Evolutionary conservation across 92 coral and sea anemone genomes (phyloP), one percentile per base, ranked within the genome.

Genomic region (Porites evermanni): DNA sequence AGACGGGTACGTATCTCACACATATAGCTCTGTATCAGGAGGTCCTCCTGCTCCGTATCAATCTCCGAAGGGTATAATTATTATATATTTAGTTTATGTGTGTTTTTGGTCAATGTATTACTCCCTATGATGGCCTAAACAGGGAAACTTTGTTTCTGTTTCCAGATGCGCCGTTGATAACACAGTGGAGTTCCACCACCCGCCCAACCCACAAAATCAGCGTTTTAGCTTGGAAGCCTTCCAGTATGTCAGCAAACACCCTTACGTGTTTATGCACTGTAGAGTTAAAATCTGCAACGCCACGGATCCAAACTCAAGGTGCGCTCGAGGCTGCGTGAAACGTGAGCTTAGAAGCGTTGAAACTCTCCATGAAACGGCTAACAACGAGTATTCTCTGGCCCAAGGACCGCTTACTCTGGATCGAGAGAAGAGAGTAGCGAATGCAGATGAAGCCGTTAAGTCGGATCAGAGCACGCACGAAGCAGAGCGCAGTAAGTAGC

Each of bases 191-290:
- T 44, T 82, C 70, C 89, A 87, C 56, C 82, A 81, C 2, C 74
- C 82, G 0, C 88, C 80, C 44, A 47, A 67, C 72, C 75, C n/a
- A 51, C 84, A 86, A 63, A 83, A 85, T 1, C 88, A 91, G 83
- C 87, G 94, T 38, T 91, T 78, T 47, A 91, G 91, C 60, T 70
- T 87, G 80, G 88, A 91, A 75, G 89, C 94, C 66, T 91, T 91
- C 61, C 88, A 87, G 79, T 91, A 77, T 67, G 86, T 91, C 51
- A 38, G 70, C 24, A 75, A 70, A 44, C 24, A 67, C 38, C 82
- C 94, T 16, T 83, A 69, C 59, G 94, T 91, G 56, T 91, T 91
- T 61, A 70, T 91, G 65, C 94, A 91, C 59, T 91, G 94, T 70
- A 83, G 72, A 24, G 91, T 91, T 50, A 79, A 89, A 72, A 76